A percentile compares a stretch with the other conserved stretches of the same genome.
phyloP scores from a whole-genome alignment of 2,888 invertebrate genomes.

The Beris chalybata region DNA sequence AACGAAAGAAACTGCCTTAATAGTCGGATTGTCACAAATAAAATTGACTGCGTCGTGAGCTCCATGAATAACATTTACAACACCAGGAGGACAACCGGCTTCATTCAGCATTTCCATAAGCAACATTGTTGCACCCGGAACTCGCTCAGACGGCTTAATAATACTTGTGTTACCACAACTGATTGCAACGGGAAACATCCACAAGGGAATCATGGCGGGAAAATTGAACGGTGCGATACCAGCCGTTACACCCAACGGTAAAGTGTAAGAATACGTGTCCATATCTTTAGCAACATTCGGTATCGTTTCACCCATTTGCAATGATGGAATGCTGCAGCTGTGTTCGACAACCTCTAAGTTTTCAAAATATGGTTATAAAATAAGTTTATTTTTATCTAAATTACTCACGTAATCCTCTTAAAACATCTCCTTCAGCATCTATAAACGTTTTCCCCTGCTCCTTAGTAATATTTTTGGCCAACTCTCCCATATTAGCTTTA shows the following conservation, averaged over 20 bases:
- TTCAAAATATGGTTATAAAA: not conserved
- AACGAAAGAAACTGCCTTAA: slow-evolving; percentile 96
- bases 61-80: slow-evolving; percentile 96
- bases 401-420: slow-evolving; percentile 93
- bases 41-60: slow-evolving; percentile 94
- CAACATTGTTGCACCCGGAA: slow-evolving; percentile 95
- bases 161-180: slow-evolving; percentile 95
- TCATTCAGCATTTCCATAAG: slow-evolving; percentile 90
- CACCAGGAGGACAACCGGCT: slow-evolving; percentile 94
- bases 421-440: slow-evolving; percentile 98
- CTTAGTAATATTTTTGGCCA: slow-evolving; percentile 88
- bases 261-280: slow-evolving; percentile 91
- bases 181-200: slow-evolving; percentile 86
- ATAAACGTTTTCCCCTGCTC: slow-evolving; percentile 97
- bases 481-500: slow-evolving; percentile 81
- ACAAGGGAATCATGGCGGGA: slow-evolving; percentile 99
- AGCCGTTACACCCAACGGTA: slow-evolving; percentile 85
- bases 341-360: slow-evolving; percentile 91
- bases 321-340: slow-evolving; percentile 88
- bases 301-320: slow-evolving; percentile 92
- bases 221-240: slow-evolving; percentile 99
- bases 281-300: slow-evolving; percentile 84
- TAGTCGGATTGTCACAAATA: slow-evolving; percentile 94
- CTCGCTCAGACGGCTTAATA: slow-evolving; percentile 95
- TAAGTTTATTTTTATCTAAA: not conserved